Evolutionary conservation across 2,113 vertebrate genomes (phyloP).

Genomic region (Amblyopsis rosae): DNA sequence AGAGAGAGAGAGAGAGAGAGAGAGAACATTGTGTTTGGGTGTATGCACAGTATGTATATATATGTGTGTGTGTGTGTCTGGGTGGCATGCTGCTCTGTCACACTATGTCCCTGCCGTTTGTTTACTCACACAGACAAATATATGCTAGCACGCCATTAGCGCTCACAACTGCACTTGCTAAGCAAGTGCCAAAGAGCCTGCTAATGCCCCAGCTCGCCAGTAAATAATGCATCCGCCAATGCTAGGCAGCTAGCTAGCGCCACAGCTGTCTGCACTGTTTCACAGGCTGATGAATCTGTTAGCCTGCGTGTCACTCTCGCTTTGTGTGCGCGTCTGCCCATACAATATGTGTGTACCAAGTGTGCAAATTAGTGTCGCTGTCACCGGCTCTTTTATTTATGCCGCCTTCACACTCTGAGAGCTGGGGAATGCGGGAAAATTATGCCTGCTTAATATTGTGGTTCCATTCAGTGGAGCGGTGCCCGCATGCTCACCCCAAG

Average conservation of each 20-base stretch:
- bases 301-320: conserved; percentile 33
- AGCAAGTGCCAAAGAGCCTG: conserved; percentile 62
- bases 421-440: conserved; percentile 20
- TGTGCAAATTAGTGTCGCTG: conserved; percentile 34
- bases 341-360: neutral
- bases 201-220: conserved; percentile 46
- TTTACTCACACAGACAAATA: conserved; percentile 75
- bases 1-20: neutral
- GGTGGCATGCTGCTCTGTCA: conserved; percentile 56
- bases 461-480: neutral
- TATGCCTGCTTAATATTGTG: conserved; percentile 7
- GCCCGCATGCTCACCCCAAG: conserved; percentile 17
- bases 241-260: conserved; percentile 35
- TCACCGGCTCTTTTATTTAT: conserved; percentile 35
- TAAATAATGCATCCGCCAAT: conserved; percentile 63
- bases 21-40: neutral
- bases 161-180: conserved; percentile 39
- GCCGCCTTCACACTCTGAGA: conserved; percentile 36
- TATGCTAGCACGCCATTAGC: conserved; percentile 49
- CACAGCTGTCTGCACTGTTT: conserved; percentile 59
- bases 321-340: conserved; percentile 20
- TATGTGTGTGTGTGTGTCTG: conserved; percentile 9
- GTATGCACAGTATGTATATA: neutral
- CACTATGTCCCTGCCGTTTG: conserved; percentile 67
- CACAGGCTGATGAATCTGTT: conserved; percentile 61